Conservation (phyloP, 2,888 invertebrate genomes). For the Odontocerum albicorne region DNA sequence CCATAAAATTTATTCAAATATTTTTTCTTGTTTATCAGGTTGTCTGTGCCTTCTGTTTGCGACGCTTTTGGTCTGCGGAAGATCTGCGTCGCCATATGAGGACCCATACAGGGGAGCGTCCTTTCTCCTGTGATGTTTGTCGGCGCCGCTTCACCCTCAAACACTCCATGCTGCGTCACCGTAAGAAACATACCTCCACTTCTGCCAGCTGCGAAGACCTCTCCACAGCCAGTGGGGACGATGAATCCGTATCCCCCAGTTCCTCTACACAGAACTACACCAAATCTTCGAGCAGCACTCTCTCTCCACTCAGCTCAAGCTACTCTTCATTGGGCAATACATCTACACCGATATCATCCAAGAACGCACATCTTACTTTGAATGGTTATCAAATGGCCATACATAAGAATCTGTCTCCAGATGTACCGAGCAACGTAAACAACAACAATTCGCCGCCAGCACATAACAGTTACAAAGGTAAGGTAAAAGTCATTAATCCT, state of each 20-base stretch:
- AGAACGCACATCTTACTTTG: conserved; percentile 15
- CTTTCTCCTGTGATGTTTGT: conserved; percentile 90
- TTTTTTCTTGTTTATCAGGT: conserved; percentile 52
- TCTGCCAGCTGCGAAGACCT: conserved; percentile 44
- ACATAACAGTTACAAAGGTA: conserved; percentile 58
- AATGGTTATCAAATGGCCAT: conserved; percentile 34
- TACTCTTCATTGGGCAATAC: conserved; percentile 9
- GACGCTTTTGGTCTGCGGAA: conserved; percentile 94
- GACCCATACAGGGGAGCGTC: conserved; percentile 89
- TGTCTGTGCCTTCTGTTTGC: conserved; percentile 89
- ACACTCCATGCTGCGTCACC: conserved; percentile 91
- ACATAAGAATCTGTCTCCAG: conserved; percentile 38
- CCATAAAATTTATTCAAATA: conserved; percentile 3
- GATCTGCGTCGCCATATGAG: conserved; percentile 92
- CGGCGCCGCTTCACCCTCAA: conserved; percentile 86
- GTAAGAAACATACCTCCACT: conserved; percentile 81
- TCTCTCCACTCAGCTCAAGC: conserved; percentile 15
- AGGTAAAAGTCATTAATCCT: conserved; percentile 36
- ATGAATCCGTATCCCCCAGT: conserved; percentile 40
- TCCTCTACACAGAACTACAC: conserved; percentile 6
- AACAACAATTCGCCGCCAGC: conserved; percentile 60
- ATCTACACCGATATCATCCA: conserved; percentile 24
- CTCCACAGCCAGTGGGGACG: conserved; percentile 49
- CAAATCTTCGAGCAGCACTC: background rate
- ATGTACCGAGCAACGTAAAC: conserved; percentile 55